A percentile compares a stretch with the other conserved stretches of the same genome.
These are phyloP conservation scores for Enteromius argenteus DNA, from an alignment of 2,797 vertebrate species.

Conservation along the genomic window DNA sequence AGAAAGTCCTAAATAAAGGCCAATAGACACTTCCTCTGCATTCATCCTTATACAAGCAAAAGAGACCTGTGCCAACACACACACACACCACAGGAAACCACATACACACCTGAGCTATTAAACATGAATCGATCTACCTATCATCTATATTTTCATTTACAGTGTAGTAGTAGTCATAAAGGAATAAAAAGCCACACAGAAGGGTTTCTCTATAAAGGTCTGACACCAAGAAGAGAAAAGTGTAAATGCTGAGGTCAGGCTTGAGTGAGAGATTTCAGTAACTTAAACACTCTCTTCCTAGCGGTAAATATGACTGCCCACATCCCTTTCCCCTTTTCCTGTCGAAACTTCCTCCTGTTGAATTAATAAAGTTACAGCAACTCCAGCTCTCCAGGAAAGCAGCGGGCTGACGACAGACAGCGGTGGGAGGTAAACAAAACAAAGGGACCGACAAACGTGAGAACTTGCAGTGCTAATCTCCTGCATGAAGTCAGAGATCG, in stretches of 20 bases:
- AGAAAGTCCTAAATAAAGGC: slow-evolving; percentile 64
- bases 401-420: slow-evolving; percentile 57
- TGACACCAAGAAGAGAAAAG: neutral
- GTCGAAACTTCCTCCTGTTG: slow-evolving; percentile 69
- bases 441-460: slow-evolving; percentile 52
- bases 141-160: neutral
- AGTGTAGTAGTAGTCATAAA: neutral
- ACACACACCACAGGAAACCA: slow-evolving; percentile 28
- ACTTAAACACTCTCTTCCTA: slow-evolving; percentile 70
- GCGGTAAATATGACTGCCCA: slow-evolving; percentile 62
- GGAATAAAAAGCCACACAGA: neutral
- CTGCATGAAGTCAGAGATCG: slow-evolving; percentile 3
- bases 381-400: slow-evolving; percentile 56
- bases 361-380: slow-evolving; percentile 70
- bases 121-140: neutral
- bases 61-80: slow-evolving; percentile 43
- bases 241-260: slow-evolving; percentile 3
- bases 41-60: slow-evolving; percentile 51
- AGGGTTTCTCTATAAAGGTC: slow-evolving; percentile 5
- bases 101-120: slow-evolving; percentile 11
- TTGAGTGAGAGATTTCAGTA: slow-evolving; percentile 51
- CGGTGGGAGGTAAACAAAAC: slow-evolving; percentile 62
- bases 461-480: slow-evolving; percentile 19
- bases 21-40: slow-evolving; percentile 63
- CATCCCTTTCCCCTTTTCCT: slow-evolving; percentile 67